Evolutionary conservation across 2,888 invertebrate genomes (phyloP), one percentile per base, ranked within the genome.

Genomic region (Drosophila anomalata): DNA sequence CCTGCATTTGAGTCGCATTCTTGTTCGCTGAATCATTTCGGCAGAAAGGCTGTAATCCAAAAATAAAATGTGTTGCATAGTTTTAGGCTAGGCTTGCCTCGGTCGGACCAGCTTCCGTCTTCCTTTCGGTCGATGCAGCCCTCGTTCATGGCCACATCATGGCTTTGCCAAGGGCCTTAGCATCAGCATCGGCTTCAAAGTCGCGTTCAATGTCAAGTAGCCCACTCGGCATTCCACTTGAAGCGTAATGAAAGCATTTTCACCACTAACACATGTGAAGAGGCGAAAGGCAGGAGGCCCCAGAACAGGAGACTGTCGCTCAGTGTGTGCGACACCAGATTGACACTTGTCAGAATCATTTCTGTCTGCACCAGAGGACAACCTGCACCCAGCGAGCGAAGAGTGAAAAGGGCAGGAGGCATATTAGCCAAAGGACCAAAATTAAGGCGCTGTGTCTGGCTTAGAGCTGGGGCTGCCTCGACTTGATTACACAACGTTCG

Each of bases 181-280:
- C 85, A 70, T 65, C 73, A 44, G 12, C 55, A 61, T 60, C 61
- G 61, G 61, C 61, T 60, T 60, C 61, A 62, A 62, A 62, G 72
- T 59, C 69, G 69, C 69, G 69, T 66, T 72, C 66, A 59, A 54
- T 55, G 67, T 66, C 51, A 87, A 82, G 82, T 87, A 79, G 75
- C 66, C 76, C 87, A 82, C 87, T 82, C 75, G 71, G 81, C 73
- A 81, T 87, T 87, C 77, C 80, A 87, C 87, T 82, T 82, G 85
- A 87, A 77, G 85, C 75, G 61, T 82, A 82, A 82, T 87, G 87
- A 87, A 82, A 82, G 87, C 85, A 87, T 82, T 81, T 85, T 81
- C 77, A 79, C 81, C 78, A 79, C 58, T 68, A 60, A 63, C 77
- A 67, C 73, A 77, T 73, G 53, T 69, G 26, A 51, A 33, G 58